These are phyloP conservation scores for Dione juno DNA, from an alignment of 2,888 invertebrate genomes.

Conservation along the genomic window DNA sequence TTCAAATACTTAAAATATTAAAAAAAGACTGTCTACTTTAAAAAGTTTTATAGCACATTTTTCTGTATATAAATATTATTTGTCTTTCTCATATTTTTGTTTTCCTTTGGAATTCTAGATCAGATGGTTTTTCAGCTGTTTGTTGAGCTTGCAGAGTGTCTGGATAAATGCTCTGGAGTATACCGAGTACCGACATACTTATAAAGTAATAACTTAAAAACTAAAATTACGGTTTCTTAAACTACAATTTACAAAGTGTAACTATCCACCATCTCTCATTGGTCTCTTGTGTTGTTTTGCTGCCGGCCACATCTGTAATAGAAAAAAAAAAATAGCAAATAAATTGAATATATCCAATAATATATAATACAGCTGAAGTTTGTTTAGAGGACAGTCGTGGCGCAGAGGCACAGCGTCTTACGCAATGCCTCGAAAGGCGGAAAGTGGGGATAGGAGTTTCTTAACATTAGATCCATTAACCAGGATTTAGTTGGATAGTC, in stretches of 20 bases:
- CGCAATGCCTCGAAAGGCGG: no score
- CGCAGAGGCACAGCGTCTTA: no score
- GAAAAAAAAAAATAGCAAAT: slow-evolving; percentile 33
- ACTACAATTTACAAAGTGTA: slow-evolving; percentile 61
- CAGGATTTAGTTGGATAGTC: no score
- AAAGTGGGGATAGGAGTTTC: no score
- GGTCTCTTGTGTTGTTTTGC: slow-evolving; percentile 66
- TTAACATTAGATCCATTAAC: no score
- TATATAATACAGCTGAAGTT: no score
- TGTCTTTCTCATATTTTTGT: slow-evolving; percentile 69
- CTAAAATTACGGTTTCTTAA: slow-evolving; percentile 80
- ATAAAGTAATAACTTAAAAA: slow-evolving; percentile 67
- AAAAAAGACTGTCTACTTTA: background rate
- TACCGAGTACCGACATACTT: slow-evolving; percentile 59
- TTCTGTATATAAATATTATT: slow-evolving; percentile 33
- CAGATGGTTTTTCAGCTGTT: slow-evolving; percentile 42
- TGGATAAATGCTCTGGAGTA: slow-evolving; percentile 74
- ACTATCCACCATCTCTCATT: slow-evolving; percentile 64
- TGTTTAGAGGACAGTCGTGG: no score
- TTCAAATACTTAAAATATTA: background rate
- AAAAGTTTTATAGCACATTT: background rate
- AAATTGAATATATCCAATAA: no score
- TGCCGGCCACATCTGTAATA: slow-evolving; percentile 68
- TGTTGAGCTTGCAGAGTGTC: slow-evolving; percentile 38
- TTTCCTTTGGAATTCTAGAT: slow-evolving; percentile 77